These are phyloP conservation scores for Lithobates pipiens DNA, from an alignment of 2,797 vertebrate species.

Conservation along the genomic window DNA sequence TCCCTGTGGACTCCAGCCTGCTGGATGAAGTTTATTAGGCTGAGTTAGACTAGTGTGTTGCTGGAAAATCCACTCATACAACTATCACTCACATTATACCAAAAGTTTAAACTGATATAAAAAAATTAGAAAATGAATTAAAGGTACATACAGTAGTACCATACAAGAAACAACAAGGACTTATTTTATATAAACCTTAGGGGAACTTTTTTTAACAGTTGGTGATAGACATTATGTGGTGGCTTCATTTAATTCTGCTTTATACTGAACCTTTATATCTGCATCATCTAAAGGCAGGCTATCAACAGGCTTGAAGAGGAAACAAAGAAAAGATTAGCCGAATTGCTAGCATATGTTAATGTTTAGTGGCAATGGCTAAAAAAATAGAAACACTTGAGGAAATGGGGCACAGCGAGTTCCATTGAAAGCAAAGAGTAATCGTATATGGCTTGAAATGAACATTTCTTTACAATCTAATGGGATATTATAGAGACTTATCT, in stretches of 20 bases:
- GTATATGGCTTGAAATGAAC: not conserved
- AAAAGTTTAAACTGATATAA: not conserved
- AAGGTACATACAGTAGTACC: not conserved
- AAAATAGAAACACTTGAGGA: not conserved
- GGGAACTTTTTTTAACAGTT: not conserved
- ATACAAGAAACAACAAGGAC: constrained; percentile 8
- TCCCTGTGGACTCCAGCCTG: constrained; percentile 5
- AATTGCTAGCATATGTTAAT: constrained; percentile 21
- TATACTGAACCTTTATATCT: not conserved
- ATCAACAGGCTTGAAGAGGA: not conserved
- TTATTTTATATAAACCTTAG: not conserved
- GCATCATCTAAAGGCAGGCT: not conserved
- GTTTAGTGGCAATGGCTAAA: not conserved
- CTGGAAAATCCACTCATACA: not conserved
- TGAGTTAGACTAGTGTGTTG: not conserved
- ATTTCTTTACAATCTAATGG: not conserved
- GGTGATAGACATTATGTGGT: not conserved
- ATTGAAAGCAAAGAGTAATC: not conserved
- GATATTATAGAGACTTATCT: not conserved
- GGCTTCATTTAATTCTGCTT: not conserved
- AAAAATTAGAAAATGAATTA: constrained; percentile 7
- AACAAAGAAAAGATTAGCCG: not conserved
- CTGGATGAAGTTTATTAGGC: not conserved
- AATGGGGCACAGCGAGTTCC: not conserved
- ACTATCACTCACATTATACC: not conserved